Evolutionary conservation across 2,888 invertebrate genomes (phyloP).

Genomic region (Gryllus longicercus): DNA sequence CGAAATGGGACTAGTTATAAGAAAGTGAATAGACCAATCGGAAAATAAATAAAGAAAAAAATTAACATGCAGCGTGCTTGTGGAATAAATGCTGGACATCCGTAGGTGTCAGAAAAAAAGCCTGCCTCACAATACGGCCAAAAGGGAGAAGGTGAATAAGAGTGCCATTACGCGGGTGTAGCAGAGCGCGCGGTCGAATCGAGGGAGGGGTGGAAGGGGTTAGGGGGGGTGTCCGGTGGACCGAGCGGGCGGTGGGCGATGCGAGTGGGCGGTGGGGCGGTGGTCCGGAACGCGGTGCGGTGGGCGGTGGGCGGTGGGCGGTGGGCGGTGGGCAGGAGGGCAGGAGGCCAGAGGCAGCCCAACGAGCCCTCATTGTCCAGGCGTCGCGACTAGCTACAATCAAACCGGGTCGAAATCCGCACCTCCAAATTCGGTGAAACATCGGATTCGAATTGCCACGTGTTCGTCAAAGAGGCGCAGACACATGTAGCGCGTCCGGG

Average conservation of each 20-base stretch:
- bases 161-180: too few relatives aligned
- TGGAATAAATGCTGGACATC: too few relatives aligned
- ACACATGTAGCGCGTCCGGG: background rate
- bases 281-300: background rate
- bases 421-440: background rate
- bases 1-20: too few relatives aligned
- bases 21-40: too few relatives aligned
- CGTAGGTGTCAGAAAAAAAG: too few relatives aligned
- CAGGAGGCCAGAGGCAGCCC: background rate
- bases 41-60: too few relatives aligned
- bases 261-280: background rate
- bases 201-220: too few relatives aligned
- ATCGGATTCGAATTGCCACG: slow-evolving; percentile 5
- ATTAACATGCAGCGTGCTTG: too few relatives aligned
- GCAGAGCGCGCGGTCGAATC: too few relatives aligned
- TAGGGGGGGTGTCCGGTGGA: too few relatives aligned
- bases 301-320: background rate
- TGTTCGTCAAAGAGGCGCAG: background rate
- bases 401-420: background rate
- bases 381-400: background rate
- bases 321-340: background rate
- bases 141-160: too few relatives aligned
- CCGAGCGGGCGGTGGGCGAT: background rate
- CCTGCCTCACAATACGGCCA: too few relatives aligned
- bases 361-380: background rate